phyloP scores from a whole-genome alignment of 2,797 vertebrate genomes.

The Gallinago stenura region DNA sequence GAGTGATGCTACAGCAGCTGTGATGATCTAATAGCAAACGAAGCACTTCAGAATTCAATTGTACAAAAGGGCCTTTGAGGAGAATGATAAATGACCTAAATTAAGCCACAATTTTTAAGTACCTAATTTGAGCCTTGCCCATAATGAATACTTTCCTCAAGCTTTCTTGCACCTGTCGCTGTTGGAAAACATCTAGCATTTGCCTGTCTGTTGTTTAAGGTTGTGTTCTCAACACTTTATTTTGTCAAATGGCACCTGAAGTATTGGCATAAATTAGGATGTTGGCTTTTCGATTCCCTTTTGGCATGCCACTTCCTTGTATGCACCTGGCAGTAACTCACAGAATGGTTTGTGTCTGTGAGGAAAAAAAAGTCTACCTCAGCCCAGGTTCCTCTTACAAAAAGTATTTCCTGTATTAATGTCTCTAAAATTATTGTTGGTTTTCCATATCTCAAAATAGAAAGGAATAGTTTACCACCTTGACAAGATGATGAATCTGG shows the following conservation, averaged over 20 bases:
- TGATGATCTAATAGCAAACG: conserved; percentile 78
- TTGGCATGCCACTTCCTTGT: neutral
- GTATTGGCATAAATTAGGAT: neutral
- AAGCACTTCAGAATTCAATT: conserved; percentile 78
- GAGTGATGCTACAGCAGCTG: conserved; percentile 79
- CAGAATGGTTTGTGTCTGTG: neutral
- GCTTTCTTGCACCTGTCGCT: conserved; percentile 81
- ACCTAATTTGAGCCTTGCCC: conserved; percentile 77
- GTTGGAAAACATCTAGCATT: conserved; percentile 63
- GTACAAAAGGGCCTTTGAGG: conserved; percentile 79
- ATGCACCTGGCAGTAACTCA: neutral
- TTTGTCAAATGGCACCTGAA: conserved; percentile 45
- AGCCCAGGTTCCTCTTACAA: neutral
- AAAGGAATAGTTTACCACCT: neutral
- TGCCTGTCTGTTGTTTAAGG: conserved; percentile 41
- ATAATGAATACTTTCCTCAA: conserved; percentile 79
- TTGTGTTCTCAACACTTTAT: conserved; percentile 21
- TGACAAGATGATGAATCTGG: neutral
- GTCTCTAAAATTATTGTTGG: neutral
- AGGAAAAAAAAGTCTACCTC: neutral
- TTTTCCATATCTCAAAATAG: neutral
- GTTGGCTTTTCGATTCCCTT: neutral
- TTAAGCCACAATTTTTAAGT: conserved; percentile 79
- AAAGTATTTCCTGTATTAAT: neutral
- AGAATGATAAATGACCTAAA: conserved; percentile 83